Base-by-base conservation (phyloP, 1,140 invertebrate genomes). In the Trichomalopsis sarcophagae region DNA sequence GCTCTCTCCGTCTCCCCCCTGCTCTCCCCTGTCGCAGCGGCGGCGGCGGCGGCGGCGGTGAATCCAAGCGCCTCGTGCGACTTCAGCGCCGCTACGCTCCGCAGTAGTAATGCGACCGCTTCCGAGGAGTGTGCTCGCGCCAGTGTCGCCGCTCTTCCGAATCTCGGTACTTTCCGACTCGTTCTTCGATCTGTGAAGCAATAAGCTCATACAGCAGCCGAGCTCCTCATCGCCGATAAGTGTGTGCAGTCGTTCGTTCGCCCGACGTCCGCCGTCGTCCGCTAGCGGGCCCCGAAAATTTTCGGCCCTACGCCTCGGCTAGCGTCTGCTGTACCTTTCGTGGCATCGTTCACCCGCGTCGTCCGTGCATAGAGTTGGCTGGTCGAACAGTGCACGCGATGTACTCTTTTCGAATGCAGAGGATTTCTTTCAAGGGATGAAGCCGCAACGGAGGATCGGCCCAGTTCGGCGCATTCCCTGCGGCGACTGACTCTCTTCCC, bases 61-160 rank as follows among this genome's bases (percentile, higher is more conserved):
- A 36, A 71, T 87, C 84, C 77, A 84, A 86, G n/a, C 55, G 55
- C 55, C 55, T 62, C 55, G 55, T 62, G 21, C 86, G 87, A 50
- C 89, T 89, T 88, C 73, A 33, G 84, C 89, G 89, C 86, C 88
- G 84, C 81, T 74, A 79, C 84, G 87, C 82, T 90, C 90, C 88
- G 90, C 91, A 92, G 89, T 69, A 85, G 84, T 93, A 91, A 90
- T 89, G 91, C 89, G 90, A 91, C 87, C 89, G 91, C 89, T 88
- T 88, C 87, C 89, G 89, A 88, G 66, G 86, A 89, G 90, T 88
- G 87, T 76, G 82, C 36, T 71, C 30, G 62, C 44, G 69, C 21
- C 66, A 44, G 71, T 82, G 68, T n/a, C 74, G 74, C n/a, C 33
- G 71, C 62, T 84, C 83, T 21, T 27, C 62, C 47, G 7, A 21